Evolutionary conservation across 2,113 vertebrate genomes (phyloP).

Genomic region (Psittacula cyanocephala): DNA sequence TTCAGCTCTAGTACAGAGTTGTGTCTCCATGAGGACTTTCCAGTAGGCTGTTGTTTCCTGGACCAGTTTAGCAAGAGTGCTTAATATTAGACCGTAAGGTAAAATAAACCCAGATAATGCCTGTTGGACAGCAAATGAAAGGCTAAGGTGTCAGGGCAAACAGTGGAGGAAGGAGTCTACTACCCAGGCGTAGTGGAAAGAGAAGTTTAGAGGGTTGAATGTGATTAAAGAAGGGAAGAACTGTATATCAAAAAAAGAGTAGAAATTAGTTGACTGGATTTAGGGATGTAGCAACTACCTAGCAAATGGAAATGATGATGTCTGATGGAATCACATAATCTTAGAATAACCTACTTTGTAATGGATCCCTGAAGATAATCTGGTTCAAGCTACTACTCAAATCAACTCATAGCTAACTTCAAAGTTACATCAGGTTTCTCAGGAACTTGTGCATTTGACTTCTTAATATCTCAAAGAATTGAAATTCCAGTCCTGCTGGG

Average conservation of each 20-base stretch:
- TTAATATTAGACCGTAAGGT: not conserved
- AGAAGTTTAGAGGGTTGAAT: not conserved
- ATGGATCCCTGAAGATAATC: not conserved
- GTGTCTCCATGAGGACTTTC: not conserved
- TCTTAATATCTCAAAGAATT: not conserved
- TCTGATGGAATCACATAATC: not conserved
- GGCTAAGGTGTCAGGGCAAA: not conserved
- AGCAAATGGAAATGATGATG: not conserved
- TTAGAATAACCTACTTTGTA: not conserved
- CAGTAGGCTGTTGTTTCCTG: not conserved
- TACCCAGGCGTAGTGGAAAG: not conserved
- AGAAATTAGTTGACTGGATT: not conserved
- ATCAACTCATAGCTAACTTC: not conserved
- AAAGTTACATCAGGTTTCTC: not conserved
- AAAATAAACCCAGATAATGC: not conserved
- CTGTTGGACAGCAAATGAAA: not conserved
- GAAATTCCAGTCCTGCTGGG: not conserved
- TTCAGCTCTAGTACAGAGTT: not conserved
- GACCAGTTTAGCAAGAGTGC: not conserved
- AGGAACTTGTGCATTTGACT: not conserved
- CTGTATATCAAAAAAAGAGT: not conserved
- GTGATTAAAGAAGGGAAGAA: not conserved
- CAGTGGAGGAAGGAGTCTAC: not conserved
- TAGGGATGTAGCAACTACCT: not conserved
- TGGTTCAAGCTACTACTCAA: not conserved